These are phyloP conservation scores for Eidolon helvum DNA, from an alignment of 2,113 vertebrate species.

Conservation along the genomic window DNA sequence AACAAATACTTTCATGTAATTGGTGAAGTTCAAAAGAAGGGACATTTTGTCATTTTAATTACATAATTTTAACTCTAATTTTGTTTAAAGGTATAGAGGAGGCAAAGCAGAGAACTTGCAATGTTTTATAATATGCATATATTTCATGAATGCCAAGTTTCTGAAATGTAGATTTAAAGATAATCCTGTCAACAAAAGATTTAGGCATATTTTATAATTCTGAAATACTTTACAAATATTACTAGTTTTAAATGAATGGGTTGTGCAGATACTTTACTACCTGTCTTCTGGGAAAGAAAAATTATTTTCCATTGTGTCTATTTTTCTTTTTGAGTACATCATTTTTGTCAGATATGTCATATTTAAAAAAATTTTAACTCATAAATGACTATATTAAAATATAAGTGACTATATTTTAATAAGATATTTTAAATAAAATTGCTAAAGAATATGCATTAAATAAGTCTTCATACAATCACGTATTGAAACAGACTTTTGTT, in stretches of 20 bases:
- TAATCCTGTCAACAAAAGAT: background rate
- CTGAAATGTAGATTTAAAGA: background rate
- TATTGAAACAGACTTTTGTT: background rate
- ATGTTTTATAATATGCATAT: background rate
- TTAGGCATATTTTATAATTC: slow-evolving; percentile 3
- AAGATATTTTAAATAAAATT: slow-evolving; percentile 8
- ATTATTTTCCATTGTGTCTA: background rate
- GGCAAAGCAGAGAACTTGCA: background rate
- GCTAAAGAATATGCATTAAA: background rate
- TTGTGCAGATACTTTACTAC: background rate
- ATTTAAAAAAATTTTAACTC: background rate
- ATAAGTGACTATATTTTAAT: background rate
- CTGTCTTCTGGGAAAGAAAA: background rate
- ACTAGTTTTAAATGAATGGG: background rate
- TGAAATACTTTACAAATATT: background rate
- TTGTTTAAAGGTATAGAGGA: background rate
- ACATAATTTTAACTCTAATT: background rate
- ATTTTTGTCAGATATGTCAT: background rate
- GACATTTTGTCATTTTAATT: background rate
- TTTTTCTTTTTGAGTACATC: background rate
- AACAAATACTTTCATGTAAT: background rate
- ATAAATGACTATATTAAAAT: background rate
- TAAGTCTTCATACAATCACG: background rate
- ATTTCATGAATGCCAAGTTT: background rate
- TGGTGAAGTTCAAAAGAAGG: background rate